Evolutionary conservation across 2,113 vertebrate species (phyloP).

Genomic region (Anser cygnoides): DNA sequence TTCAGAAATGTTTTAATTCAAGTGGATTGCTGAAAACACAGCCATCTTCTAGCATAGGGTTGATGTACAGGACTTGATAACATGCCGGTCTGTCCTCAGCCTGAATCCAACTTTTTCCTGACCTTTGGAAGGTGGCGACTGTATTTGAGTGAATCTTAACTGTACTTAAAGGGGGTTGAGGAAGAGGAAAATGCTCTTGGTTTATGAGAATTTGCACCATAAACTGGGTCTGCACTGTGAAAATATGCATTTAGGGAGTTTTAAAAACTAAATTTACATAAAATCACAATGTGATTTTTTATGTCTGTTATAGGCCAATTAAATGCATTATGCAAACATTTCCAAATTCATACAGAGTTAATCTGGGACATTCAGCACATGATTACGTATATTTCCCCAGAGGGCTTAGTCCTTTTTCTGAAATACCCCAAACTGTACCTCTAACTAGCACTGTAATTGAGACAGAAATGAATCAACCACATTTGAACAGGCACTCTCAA

Average conservation of each 20-base stretch:
- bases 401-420: background rate
- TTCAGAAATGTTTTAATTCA: background rate
- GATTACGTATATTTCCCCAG: background rate
- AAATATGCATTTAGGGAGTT: conserved; percentile 15
- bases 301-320: background rate
- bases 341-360: background rate
- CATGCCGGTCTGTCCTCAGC: background rate
- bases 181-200: background rate
- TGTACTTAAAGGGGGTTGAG: background rate
- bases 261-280: conserved; percentile 31
- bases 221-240: background rate
- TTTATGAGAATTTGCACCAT: conserved; percentile 1
- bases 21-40: background rate
- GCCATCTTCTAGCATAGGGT: background rate
- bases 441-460: background rate
- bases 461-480: background rate
- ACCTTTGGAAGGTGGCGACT: background rate
- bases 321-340: conserved; percentile 9
- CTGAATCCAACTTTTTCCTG: background rate
- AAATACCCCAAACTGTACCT: background rate
- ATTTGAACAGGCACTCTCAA: background rate
- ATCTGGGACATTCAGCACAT: background rate
- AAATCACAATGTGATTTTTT: background rate
- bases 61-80: background rate
- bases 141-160: background rate